These are phyloP conservation scores for Neoitamus cyanurus DNA, from an alignment of 2,888 invertebrate species.

Conservation along the genomic window DNA sequence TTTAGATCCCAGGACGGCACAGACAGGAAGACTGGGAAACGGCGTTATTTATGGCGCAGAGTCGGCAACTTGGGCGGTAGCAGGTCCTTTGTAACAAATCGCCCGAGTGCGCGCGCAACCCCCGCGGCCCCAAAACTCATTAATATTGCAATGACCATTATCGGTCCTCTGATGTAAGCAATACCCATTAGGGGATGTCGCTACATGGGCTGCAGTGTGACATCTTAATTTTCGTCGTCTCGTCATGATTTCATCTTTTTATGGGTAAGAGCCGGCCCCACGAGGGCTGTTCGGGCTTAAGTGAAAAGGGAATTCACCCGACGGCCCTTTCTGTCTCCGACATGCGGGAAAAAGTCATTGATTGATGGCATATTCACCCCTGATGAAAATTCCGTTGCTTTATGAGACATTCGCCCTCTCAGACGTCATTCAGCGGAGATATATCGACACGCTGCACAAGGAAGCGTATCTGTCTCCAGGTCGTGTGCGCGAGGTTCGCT, in stretches of 20 bases:
- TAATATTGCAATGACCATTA: conserved; percentile 2
- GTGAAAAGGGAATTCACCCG: conserved; percentile 20
- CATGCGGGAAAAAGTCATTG: background rate
- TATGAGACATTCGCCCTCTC: conserved; percentile 1
- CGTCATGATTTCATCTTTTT: conserved; percentile 26
- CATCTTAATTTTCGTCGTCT: conserved; percentile 34
- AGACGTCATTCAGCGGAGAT: background rate
- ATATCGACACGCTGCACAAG: background rate
- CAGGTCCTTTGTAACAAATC: background rate
- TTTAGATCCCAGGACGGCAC: background rate
- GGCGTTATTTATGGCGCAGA: background rate
- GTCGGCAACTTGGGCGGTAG: background rate
- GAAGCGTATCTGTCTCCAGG: background rate
- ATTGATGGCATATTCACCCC: conserved; percentile 37
- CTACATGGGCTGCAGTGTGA: background rate
- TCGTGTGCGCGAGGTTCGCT: background rate
- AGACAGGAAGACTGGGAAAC: background rate
- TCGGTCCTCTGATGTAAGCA: conserved; percentile 2
- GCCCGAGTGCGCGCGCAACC: background rate
- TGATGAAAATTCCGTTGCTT: conserved; percentile 14
- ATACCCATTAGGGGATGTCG: conserved; percentile 21
- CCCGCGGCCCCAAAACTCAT: background rate
- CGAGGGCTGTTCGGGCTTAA: background rate
- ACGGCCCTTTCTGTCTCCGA: background rate
- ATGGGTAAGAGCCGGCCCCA: background rate